A percentile compares a stretch with the other conserved stretches of the same genome.
These are phyloP conservation scores for Sussaba pulchella DNA, from an alignment of 2,888 invertebrate genomes.

Conservation along the genomic window DNA sequence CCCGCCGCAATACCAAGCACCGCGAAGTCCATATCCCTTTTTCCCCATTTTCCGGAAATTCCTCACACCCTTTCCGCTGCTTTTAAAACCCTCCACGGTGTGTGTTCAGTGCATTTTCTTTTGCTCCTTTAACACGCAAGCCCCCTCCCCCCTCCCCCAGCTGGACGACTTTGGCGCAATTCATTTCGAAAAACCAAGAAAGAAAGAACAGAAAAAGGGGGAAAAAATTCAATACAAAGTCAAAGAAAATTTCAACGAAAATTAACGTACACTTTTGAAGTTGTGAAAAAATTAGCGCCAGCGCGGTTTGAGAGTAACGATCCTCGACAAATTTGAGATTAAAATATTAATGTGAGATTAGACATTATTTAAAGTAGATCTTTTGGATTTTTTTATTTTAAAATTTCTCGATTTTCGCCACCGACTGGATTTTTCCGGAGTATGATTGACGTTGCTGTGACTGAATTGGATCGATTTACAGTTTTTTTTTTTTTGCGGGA, in stretches of 20 bases:
- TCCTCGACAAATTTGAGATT: too few species aligned
- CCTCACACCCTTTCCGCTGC: conserved; percentile 27
- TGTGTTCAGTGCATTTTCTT: conserved; percentile 1
- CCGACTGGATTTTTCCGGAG: too few species aligned
- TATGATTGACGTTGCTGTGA: too few species aligned
- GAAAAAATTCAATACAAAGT: conserved; percentile 1
- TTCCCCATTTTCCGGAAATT: conserved; percentile 66
- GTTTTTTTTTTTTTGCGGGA: not conserved
- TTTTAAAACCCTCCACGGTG: conserved; percentile 17
- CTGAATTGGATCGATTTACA: not conserved
- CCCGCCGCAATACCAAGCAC: conserved; percentile 29
- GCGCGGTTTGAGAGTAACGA: too few species aligned
- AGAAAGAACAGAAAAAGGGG: not conserved
- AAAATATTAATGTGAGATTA: too few species aligned
- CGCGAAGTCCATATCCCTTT: conserved; percentile 40
- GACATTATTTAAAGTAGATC: too few species aligned
- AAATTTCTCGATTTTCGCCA: too few species aligned
- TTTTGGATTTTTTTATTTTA: too few species aligned
- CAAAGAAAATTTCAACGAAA: not conserved
- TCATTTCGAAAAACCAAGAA: conserved; percentile 36
- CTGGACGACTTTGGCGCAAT: conserved; percentile 53
- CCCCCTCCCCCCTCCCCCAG: too few species aligned
- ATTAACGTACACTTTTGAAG: too few species aligned
- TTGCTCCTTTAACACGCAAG: conserved; percentile 33
- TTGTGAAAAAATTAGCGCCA: too few species aligned